These are phyloP conservation scores for Australoheros scitulus DNA, from an alignment of 2,113 vertebrate genomes.

Conservation along the genomic window DNA sequence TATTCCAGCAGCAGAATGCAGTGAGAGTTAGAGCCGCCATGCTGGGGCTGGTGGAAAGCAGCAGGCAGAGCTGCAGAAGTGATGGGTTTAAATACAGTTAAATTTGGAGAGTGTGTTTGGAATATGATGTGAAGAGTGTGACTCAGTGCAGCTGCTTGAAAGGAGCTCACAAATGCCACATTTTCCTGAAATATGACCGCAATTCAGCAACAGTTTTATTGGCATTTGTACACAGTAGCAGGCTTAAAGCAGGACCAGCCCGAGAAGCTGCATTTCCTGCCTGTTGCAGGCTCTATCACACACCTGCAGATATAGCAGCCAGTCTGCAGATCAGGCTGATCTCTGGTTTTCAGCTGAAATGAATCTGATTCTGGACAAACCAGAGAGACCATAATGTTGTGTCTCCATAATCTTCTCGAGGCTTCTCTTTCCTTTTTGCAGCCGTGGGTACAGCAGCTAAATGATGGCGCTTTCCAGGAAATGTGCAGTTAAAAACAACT, in stretches of 20 bases:
- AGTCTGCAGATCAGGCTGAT: no score
- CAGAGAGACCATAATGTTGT: no score
- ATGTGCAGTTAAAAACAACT: accelerated
- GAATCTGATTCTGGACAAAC: neutral
- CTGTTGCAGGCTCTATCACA: neutral
- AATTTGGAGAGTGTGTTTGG: no score
- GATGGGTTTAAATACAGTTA: no score
- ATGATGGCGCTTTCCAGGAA: neutral
- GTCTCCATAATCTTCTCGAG: neutral
- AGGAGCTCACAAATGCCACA: no score
- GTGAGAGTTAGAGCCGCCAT: no score
- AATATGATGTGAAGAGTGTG: neutral
- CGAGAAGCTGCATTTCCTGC: neutral
- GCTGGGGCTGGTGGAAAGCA: no score
- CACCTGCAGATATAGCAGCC: neutral
- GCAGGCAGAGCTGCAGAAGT: no score
- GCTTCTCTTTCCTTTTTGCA: neutral
- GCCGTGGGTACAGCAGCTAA: neutral
- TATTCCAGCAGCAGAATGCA: accelerated
- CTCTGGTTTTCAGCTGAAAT: neutral
- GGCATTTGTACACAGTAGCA: neutral
- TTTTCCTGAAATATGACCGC: neutral
- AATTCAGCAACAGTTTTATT: neutral
- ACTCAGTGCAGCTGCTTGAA: no score
- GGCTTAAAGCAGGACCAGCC: neutral